Base-by-base conservation (phyloP, 53 echinoderm and acorn worm genomes). In the Mesocentrotus franciscanus region DNA sequence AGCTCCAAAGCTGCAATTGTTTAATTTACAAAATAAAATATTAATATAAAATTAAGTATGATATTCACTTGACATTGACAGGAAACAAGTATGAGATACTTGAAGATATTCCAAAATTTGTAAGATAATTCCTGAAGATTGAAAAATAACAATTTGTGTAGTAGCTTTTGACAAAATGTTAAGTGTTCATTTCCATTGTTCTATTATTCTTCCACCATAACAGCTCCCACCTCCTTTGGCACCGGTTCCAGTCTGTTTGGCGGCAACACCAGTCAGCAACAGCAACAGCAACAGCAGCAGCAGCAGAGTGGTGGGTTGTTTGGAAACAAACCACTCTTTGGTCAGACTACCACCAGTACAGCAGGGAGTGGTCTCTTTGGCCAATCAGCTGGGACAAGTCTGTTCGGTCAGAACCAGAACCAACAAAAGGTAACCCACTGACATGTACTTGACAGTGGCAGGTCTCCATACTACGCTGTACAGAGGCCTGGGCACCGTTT, bases 291-390 rank as follows among this genome's bases (percentile, higher is more conserved):
- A 58, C 90, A 90, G 36, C 56, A 83, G 20, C 56, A 90, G 29
- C 90, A 72, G 30, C 90, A 93, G 83, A 26, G 94, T 61, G 93
- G 85, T 27, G 96, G 97, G 35, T 68, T 97, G 92, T 97, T 97
- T 96, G 97, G 85, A 72, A 92, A 71, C 96, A 98, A 95, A 60
- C 97, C 81, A 0, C 94, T 96, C 62, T 98, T 98, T 97, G 98
- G 98, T 8, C 94, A 95, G 94, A 96, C 92, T n/a, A 90, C 96
- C n/a, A 96, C 92, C 79, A 79, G 61, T 32, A 90, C 95, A 56
- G 90, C 95, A 8, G 89, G 89, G 8, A 55, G 94, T 70, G 83
- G 95, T 3, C 95, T 97, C 17, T 98, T 98, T 66, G 97, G 97
- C 3, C 92, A 93, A 71, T 95, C 96, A 27, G 79, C 94, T 18